Percentiles rank a stretch among this genome's conserved stretches.
These are phyloP conservation scores for Oenanthe oenanthe DNA, from an alignment of 2,113 vertebrate species.

Conservation along the genomic window DNA sequence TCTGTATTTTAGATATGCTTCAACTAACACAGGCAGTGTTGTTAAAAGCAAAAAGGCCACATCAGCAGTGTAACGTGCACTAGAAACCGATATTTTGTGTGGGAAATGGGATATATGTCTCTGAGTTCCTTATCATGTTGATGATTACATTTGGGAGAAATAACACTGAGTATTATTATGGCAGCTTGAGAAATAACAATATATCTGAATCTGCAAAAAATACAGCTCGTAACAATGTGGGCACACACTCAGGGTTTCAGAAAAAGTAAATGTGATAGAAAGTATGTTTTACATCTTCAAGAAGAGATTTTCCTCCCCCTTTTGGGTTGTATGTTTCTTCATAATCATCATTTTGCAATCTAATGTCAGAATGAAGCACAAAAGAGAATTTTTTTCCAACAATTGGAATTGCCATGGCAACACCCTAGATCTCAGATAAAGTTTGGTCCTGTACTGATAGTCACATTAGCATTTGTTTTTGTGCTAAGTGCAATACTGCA, in stretches of 20 bases:
- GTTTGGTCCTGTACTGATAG: constrained; percentile 76
- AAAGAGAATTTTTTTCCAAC: constrained; percentile 67
- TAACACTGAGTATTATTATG: not conserved
- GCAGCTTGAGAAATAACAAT: constrained; percentile 22
- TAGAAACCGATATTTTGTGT: not conserved
- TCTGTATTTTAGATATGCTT: not conserved
- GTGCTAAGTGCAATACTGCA: constrained; percentile 54
- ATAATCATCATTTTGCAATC: constrained; percentile 70
- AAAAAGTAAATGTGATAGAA: constrained; percentile 43
- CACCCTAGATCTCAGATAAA: constrained; percentile 78
- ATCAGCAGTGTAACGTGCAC: not conserved
- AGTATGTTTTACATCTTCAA: not conserved
- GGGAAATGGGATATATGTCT: not conserved
- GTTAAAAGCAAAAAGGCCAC: not conserved
- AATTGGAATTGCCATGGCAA: constrained; percentile 81
- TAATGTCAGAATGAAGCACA: constrained; percentile 73
- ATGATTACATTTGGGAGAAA: constrained; percentile 35
- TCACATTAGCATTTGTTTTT: constrained; percentile 74
- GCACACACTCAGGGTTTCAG: not conserved
- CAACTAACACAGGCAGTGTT: not conserved
- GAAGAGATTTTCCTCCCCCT: not conserved
- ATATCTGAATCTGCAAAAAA: constrained; percentile 33
- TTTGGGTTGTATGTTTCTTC: constrained; percentile 45
- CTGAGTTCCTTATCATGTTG: not conserved
- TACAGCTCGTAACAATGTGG: not conserved